Evolutionary conservation across 2,888 invertebrate genomes (phyloP), one percentile per base, ranked within the genome.

Genomic region (Yponomeuta cagnagella): DNA sequence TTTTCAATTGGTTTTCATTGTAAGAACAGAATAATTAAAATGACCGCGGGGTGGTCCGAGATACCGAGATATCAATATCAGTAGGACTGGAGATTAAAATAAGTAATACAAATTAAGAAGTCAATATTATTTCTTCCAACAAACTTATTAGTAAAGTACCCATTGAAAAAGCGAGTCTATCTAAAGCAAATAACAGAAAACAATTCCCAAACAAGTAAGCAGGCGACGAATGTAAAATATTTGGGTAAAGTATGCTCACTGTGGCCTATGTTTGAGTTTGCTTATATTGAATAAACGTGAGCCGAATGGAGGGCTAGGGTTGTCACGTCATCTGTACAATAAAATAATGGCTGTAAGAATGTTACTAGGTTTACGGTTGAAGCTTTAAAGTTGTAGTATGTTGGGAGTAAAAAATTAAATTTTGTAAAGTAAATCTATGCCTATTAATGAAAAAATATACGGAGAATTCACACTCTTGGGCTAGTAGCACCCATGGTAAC

Each of bases 271-370:
- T 63, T 68, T 87, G 85, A 90, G 91, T 91, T 91, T 90, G 90
- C 91, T 90, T 91, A 92, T 92, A 92, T 92, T 92, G 92, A 91
- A 92, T 92, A 92, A 91, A 92, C 92, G 92, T 91, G 92, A 90
- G 90, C 88, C 88, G 92, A 92, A 92, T 91, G 88, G 88, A 84
- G 78, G 76, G 73, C 67, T 82, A 92, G 92, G 92, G 92, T 74
- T 90, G 88, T 30, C 83, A 71, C 81, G 8, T 23, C 10, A 23
- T 30, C 8, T 23, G 23, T 23, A 64, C 6, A 58, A 58, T 58
- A 58, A 58, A 58, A 15, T 58, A 58, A 58, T 58, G 8, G 43
- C 43, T 43, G 8, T 8, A 43, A 43, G 43, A 43, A 43, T 43
- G 33, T 33, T 33, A 33, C 3, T 33, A 33, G 33, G 33, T 33